Conservation (phyloP, 64 coral and sea anemone species). For the Actinia equina region DNA sequence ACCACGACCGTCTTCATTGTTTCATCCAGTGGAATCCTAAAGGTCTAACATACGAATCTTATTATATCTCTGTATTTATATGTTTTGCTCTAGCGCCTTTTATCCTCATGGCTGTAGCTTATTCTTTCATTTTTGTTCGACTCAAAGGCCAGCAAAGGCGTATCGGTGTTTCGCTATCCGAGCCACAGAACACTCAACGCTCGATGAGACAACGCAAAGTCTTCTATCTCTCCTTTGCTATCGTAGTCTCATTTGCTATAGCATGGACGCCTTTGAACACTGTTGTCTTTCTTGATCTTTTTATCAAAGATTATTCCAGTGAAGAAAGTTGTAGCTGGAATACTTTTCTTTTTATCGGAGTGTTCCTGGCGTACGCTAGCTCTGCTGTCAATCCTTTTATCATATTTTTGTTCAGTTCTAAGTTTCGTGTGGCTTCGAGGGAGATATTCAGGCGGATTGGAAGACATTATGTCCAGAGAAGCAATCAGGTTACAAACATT, state of each 20-base stretch:
- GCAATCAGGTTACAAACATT: background rate
- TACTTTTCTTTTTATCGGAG: conserved; percentile 15
- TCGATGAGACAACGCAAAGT: conserved; percentile 24
- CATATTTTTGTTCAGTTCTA: conserved; percentile 3
- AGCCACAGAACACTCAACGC: conserved; percentile 20
- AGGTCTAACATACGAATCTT: conserved; percentile 4
- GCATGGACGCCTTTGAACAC: conserved; percentile 44
- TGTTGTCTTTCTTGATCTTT: conserved; percentile 35
- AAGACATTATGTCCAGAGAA: background rate
- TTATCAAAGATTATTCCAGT: background rate
- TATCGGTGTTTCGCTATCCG: conserved; percentile 3
- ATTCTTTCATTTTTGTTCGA: conserved; percentile 27
- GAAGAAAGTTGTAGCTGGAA: background rate
- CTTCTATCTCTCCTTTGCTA: conserved; percentile 32
- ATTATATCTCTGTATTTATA: conserved; percentile 7
- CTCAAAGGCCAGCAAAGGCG: conserved; percentile 6
- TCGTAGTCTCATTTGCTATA: conserved; percentile 27
- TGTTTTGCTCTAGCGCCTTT: conserved; percentile 24
- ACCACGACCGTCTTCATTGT: background rate
- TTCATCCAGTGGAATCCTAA: background rate
- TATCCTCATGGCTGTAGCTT: background rate
- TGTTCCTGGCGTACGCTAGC: background rate
- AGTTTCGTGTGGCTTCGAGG: conserved; percentile 1
- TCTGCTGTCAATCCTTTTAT: conserved; percentile 12
- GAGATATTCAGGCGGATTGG: background rate